Conservation (phyloP, 2,113 vertebrate species). For the Tachycineta bicolor region DNA sequence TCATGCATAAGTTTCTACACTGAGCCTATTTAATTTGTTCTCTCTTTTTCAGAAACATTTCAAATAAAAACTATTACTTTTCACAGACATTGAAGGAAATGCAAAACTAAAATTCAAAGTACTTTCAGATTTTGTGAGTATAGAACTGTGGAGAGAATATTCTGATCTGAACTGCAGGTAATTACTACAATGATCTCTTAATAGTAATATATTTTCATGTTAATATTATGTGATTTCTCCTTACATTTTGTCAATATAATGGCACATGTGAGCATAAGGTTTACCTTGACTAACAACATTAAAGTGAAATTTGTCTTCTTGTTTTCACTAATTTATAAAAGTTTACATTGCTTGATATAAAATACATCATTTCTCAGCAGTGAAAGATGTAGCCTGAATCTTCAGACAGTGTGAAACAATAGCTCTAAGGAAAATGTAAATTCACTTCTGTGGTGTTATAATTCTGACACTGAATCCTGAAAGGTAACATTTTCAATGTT, state of each 20-base stretch:
- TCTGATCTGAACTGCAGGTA: neutral
- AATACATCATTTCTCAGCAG: conserved; percentile 42
- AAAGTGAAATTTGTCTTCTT: conserved; percentile 17
- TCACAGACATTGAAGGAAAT: neutral
- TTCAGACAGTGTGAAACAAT: conserved; percentile 65
- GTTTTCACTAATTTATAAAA: conserved; percentile 55
- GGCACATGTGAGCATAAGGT: neutral
- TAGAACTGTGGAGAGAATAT: neutral
- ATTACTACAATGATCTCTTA: neutral
- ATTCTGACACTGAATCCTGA: conserved; percentile 49
- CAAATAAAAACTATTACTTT: neutral
- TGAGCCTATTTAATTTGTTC: neutral
- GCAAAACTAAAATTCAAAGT: neutral
- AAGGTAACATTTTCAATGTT: conserved; percentile 46
- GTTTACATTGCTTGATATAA: conserved; percentile 53
- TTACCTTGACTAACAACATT: conserved; percentile 7
- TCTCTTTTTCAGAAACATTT: neutral
- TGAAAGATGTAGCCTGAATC: conserved; percentile 46
- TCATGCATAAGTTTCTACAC: neutral
- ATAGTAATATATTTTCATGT: neutral
- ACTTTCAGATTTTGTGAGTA: neutral
- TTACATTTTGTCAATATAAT: neutral
- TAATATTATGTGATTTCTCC: neutral
- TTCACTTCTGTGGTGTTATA: conserved; percentile 54
- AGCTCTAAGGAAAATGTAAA: conserved; percentile 70